Percentiles rank a stretch among this genome's conserved stretches.
phyloP scores from a whole-genome alignment of 2,113 vertebrate genomes.

The Stigmatopora nigra region DNA sequence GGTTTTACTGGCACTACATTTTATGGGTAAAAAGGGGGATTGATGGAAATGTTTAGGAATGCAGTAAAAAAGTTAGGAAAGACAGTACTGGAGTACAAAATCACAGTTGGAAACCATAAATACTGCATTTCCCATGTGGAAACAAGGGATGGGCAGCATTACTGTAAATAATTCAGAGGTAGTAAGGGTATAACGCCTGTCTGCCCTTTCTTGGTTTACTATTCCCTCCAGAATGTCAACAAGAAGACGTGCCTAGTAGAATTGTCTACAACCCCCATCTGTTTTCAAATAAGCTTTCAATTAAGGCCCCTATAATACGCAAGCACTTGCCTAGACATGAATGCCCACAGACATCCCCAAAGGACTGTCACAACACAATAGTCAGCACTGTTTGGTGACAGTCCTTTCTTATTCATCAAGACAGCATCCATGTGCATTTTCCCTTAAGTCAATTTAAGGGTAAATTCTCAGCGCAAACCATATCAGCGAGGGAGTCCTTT shows the following conservation, averaged over 20 bases:
- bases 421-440: conserved; percentile 16
- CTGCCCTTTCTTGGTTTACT: background rate
- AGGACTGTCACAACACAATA: conserved; percentile 39
- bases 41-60: conserved; percentile 5
- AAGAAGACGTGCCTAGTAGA: conserved; percentile 3
- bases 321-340: conserved; percentile 17
- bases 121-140: conserved; percentile 22
- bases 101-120: conserved; percentile 15
- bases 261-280: background rate
- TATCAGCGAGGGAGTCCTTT: conserved; percentile 16
- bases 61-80: conserved; percentile 7
- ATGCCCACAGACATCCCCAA: conserved; percentile 13
- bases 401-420: conserved; percentile 23
- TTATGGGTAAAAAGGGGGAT: conserved; percentile 17
- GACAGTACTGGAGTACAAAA: conserved; percentile 17
- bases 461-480: conserved; percentile 21
- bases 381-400: conserved; percentile 39
- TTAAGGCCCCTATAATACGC: background rate
- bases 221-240: background rate
- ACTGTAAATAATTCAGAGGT: conserved; percentile 1
- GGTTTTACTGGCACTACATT: background rate
- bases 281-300: conserved; percentile 11
- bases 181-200: conserved; percentile 1
- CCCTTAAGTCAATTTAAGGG: conserved; percentile 35
- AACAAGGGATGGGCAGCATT: background rate